Evolutionary conservation across 92 coral and sea anemone species (phyloP).

Genomic region (Umimayanthus chanpuru): DNA sequence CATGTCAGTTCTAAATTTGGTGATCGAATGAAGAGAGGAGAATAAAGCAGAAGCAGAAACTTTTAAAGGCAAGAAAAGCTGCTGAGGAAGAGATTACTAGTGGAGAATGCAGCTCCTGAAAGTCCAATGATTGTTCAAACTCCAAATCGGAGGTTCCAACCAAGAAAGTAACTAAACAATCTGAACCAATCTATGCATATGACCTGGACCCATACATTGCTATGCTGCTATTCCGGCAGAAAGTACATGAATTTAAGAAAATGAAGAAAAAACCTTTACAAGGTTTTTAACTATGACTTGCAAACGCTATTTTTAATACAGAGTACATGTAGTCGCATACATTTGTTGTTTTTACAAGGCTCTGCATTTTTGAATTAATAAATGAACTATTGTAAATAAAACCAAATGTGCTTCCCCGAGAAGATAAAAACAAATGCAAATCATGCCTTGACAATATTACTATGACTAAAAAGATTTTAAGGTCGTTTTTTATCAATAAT

Average conservation of each 20-base stretch:
- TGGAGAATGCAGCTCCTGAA: not conserved
- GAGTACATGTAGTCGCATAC: too few species aligned
- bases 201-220: not conserved
- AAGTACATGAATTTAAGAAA: not conserved
- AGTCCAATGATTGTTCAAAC: not conserved
- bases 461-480: too few species aligned
- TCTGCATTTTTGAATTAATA: too few species aligned
- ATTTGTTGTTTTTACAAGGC: too few species aligned
- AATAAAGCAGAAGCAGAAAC: not conserved
- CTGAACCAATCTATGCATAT: not conserved
- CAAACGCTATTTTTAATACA: too few species aligned
- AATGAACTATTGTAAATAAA: too few species aligned
- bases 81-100: not conserved
- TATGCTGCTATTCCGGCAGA: not conserved
- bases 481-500: too few species aligned
- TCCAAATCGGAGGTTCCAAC: not conserved
- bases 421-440: too few species aligned
- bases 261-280: not conserved
- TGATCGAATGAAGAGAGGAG: not conserved
- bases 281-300: too few species aligned
- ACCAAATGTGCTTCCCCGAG: too few species aligned
- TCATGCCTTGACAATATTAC: too few species aligned
- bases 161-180: not conserved
- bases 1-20: too few species aligned
- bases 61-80: not conserved